These are phyloP conservation scores for Chrysemys picta DNA, from an alignment of 2,113 vertebrate species.

Conservation along the genomic window DNA sequence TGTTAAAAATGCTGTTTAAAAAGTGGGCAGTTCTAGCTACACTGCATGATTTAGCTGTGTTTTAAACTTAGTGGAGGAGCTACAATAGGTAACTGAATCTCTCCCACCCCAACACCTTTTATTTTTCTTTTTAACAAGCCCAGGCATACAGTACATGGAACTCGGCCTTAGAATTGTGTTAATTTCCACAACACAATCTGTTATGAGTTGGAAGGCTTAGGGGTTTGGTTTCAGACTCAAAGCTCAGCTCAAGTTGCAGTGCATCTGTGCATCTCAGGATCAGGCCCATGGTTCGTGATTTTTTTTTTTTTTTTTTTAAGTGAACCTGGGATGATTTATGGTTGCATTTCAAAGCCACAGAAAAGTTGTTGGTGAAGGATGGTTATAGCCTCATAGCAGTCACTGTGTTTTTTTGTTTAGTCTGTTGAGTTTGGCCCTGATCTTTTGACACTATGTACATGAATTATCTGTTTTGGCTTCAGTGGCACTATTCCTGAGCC, in stretches of 20 bases:
- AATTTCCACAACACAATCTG: background rate
- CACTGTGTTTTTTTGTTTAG: accelerated
- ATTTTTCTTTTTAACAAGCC: background rate
- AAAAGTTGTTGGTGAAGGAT: accelerated
- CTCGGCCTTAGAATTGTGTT: background rate
- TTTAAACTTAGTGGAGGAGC: background rate
- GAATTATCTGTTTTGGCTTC: background rate
- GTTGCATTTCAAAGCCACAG: background rate
- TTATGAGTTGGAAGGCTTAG: background rate
- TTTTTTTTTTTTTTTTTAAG: background rate
- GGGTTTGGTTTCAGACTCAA: accelerated
- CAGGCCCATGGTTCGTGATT: background rate
- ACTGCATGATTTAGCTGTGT: background rate
- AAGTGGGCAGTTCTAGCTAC: background rate
- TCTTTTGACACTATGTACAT: background rate
- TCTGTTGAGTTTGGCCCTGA: background rate
- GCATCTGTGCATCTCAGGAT: background rate
- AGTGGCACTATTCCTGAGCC: accelerated
- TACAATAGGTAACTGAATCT: background rate
- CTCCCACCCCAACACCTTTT: background rate
- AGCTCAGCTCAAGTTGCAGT: accelerated
- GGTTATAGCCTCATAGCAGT: background rate
- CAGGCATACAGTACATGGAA: background rate
- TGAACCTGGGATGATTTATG: no score
- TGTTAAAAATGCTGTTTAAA: background rate